These are phyloP conservation scores for Clarias batrachus DNA, from an alignment of 2,113 vertebrate species.

Conservation along the genomic window DNA sequence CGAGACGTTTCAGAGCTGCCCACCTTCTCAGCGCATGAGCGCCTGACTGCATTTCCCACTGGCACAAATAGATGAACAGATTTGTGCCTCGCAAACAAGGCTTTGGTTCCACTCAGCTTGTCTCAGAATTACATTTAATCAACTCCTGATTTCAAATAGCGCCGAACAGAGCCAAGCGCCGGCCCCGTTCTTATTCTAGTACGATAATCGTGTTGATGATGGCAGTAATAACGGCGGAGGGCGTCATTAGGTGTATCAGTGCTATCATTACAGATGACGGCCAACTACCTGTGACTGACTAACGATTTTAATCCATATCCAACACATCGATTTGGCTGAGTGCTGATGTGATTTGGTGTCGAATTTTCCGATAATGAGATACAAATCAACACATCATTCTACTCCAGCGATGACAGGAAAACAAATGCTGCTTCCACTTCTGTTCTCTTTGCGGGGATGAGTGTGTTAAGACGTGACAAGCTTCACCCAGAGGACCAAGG, in stretches of 20 bases:
- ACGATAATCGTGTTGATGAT: slow-evolving; percentile 35
- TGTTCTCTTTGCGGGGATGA: neutral
- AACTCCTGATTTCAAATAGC: slow-evolving; percentile 45
- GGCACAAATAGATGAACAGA: slow-evolving; percentile 55
- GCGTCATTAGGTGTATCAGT: slow-evolving; percentile 29
- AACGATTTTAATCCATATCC: slow-evolving; percentile 1
- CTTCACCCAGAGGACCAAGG: neutral
- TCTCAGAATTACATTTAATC: slow-evolving; percentile 48
- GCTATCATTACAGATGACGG: slow-evolving; percentile 23
- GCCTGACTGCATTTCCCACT: slow-evolving; percentile 38
- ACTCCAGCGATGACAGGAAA: neutral
- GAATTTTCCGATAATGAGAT: neutral
- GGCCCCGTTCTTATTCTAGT: slow-evolving; percentile 26
- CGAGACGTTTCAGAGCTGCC: slow-evolving; percentile 32
- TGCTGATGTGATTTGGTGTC: neutral
- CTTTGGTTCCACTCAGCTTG: slow-evolving; percentile 43
- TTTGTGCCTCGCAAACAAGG: slow-evolving; percentile 47
- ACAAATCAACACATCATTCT: neutral
- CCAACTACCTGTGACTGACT: slow-evolving; percentile 40
- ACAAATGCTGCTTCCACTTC: neutral
- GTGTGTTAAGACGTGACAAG: neutral
- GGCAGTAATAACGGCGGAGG: slow-evolving; percentile 28
- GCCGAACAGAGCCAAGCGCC: slow-evolving; percentile 15
- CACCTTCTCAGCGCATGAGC: slow-evolving; percentile 14
- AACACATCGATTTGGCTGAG: slow-evolving; percentile 1